Base-by-base conservation (phyloP, 2,113 vertebrate genomes). In the Phodopus roborovskii region DNA sequence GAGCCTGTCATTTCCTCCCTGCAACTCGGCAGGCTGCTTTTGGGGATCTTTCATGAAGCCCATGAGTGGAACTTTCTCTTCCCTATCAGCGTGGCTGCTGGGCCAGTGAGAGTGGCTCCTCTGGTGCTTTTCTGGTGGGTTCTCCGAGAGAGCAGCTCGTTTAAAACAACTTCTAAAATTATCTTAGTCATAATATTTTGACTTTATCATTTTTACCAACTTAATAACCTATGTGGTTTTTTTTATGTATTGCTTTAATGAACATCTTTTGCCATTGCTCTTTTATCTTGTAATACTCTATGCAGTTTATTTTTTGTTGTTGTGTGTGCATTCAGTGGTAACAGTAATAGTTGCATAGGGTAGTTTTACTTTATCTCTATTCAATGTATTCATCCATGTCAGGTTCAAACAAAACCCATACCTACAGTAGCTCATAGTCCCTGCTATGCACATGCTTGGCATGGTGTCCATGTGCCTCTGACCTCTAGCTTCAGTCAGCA, bases 1-100 rank as follows among this genome's bases (percentile, higher is more conserved):
- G 92, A 97, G 79, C n/a, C 94, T 85, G 88, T 92, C 95, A 94
- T 94, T 94, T 97, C 19, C 53, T 95, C 97, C 92, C 83, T 91
- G 89, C 74, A 83, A 62, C 68, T n/a, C 50, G 95, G 81, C 83
- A 95, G 92, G 17, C 7, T 83, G 20, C 42, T 0, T 0, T 89
- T 19, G 94, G 58, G 91, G 90, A 85, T 87, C 94, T 95, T 90
- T 97, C 83, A 92, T 73, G 86, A 86, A 96, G 24, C 11, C 8
- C 64, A 77, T 73, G n/a, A 33, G 83, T 94, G n/a, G 74, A 62
- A 92, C 45, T 71, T 96, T 90, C 74, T 90, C 8, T 94, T 94
- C 88, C 5, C 0, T 62, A 22, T 91, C 77, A 87, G 36, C 19
- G 3, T 89, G 68, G 33, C 48, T 85, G 83, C 39, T 53, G 3